Percentiles rank a stretch among this genome's conserved stretches.
phyloP scores from a whole-genome alignment of 2,113 vertebrate genomes.

The Quiscalus mexicanus region DNA sequence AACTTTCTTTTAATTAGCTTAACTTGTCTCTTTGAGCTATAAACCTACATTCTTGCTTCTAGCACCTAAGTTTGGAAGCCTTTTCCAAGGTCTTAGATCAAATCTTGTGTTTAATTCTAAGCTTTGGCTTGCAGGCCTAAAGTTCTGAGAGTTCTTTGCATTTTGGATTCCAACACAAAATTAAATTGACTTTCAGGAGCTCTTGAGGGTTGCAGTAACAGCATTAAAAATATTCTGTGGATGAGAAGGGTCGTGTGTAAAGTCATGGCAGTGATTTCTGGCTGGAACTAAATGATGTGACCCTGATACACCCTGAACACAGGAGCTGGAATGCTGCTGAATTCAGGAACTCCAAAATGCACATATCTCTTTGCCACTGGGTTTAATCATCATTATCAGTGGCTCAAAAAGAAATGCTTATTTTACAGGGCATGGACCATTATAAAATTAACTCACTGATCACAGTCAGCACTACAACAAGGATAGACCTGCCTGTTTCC shows the following conservation, averaged over 20 bases:
- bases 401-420: neutral
- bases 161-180: neutral
- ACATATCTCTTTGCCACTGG: neutral
- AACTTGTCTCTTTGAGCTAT: neutral
- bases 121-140: neutral
- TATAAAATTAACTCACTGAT: neutral
- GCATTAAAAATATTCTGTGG: neutral
- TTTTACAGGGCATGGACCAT: neutral
- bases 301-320: neutral
- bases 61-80: neutral
- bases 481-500: neutral
- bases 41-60: neutral
- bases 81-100: neutral
- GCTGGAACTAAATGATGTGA: neutral
- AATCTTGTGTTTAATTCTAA: neutral
- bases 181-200: neutral
- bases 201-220: neutral
- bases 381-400: neutral
- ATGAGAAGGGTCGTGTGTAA: neutral
- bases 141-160: neutral
- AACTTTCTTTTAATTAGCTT: neutral
- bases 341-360: neutral
- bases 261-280: neutral
- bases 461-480: neutral
- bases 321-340: accelerated